These are phyloP conservation scores for Chloropsis cyanopogon DNA, from an alignment of 2,113 vertebrate genomes.

Conservation along the genomic window DNA sequence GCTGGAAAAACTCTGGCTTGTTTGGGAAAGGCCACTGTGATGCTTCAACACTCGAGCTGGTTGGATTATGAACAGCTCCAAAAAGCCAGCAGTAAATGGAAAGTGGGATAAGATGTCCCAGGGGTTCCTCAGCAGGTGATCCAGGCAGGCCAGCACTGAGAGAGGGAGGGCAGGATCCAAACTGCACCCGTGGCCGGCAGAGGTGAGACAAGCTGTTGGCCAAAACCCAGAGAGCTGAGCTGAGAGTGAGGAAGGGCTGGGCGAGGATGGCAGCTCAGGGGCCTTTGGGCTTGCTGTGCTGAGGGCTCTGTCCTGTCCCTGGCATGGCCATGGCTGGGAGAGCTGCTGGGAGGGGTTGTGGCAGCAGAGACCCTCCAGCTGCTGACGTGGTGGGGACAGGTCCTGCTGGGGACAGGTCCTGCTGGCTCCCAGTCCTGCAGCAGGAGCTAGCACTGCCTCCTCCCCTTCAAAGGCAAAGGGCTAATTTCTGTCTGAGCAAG, in stretches of 20 bases:
- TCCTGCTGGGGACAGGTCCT: not conserved
- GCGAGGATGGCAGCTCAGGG: not conserved
- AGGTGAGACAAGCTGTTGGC: not conserved
- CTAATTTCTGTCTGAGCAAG: not conserved
- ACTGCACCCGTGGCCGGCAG: fast-evolving
- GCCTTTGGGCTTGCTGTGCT: fast-evolving
- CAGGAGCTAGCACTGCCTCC: not conserved
- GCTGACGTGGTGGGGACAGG: fast-evolving
- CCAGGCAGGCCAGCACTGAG: fast-evolving
- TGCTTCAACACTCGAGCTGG: not conserved
- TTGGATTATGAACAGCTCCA: not conserved
- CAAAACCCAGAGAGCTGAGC: not conserved
- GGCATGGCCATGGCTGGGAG: fast-evolving
- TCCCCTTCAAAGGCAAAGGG: not conserved
- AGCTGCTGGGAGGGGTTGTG: fast-evolving
- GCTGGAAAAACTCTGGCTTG: not conserved
- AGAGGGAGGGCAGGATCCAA: fast-evolving
- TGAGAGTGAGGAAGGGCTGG: not conserved
- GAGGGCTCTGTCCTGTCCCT: not conserved
- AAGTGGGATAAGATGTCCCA: not conserved
- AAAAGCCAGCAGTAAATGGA: not conserved
- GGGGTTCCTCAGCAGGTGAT: not conserved
- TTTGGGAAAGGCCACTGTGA: not conserved
- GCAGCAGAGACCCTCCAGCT: not conserved
- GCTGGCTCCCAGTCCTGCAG: not conserved